These are phyloP conservation scores for Nettapus auritus DNA, from an alignment of 2,113 vertebrate species.

Conservation along the genomic window DNA sequence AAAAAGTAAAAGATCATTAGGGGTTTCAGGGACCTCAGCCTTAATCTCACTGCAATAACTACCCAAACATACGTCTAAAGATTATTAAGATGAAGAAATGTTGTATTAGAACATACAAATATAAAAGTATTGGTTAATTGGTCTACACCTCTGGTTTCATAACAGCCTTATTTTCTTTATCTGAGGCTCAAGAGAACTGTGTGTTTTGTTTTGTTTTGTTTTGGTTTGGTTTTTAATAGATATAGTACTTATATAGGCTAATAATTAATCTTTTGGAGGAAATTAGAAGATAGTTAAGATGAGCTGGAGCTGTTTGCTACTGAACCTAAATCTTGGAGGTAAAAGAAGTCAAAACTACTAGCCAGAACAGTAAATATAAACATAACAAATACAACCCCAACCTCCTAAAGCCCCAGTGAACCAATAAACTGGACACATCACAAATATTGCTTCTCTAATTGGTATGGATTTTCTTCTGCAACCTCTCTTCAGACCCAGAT, in stretches of 20 bases:
- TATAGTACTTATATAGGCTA: not conserved
- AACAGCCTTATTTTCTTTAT: not conserved
- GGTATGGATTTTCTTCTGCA: not conserved
- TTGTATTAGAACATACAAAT: not conserved
- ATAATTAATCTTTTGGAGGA: not conserved
- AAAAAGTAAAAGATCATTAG: not conserved
- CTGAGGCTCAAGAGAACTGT: not conserved
- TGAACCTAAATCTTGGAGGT: not conserved
- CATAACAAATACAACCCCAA: not conserved
- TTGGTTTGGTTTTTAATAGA: not conserved
- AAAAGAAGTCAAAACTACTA: not conserved
- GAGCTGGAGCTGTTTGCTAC: not conserved
- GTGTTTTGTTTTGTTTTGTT: not conserved
- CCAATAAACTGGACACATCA: not conserved
- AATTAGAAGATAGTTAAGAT: not conserved
- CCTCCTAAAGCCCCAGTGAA: not conserved
- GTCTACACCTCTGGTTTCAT: not conserved
- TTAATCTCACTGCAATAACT: conserved; percentile 48
- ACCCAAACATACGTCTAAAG: conserved; percentile 1
- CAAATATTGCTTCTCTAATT: not conserved
- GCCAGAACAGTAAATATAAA: not conserved
- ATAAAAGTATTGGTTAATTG: conserved; percentile 6
- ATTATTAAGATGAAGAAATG: conserved; percentile 51
- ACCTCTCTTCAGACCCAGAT: not conserved
- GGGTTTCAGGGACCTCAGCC: not conserved